A percentile compares a stretch with the other conserved stretches of the same genome.
These are phyloP conservation scores for Syngnathus floridae DNA, from an alignment of 2,113 vertebrate species.

Conservation along the genomic window DNA sequence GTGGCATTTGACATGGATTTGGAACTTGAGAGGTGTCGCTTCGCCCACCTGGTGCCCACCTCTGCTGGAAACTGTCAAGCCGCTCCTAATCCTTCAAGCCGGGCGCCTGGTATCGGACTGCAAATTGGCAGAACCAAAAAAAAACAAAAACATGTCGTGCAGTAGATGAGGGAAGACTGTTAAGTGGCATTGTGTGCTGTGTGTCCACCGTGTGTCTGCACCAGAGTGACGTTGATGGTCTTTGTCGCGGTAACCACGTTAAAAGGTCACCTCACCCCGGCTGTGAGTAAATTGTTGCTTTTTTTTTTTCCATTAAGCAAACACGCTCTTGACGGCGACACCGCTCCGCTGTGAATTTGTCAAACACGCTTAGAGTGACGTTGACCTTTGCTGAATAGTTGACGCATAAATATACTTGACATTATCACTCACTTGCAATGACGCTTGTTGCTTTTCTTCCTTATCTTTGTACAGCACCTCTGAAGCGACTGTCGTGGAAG, in stretches of 20 bases:
- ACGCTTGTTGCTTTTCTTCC: background rate
- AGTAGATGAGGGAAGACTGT: conserved; percentile 12
- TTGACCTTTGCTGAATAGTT: conserved; percentile 40
- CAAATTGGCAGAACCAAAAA: conserved; percentile 8
- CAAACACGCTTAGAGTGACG: conserved; percentile 20
- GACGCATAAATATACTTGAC: conserved; percentile 24
- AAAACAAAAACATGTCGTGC: background rate
- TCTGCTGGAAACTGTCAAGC: conserved; percentile 24
- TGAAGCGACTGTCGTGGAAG: background rate
- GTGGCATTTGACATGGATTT: conserved; percentile 22
- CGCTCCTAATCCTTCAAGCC: conserved; percentile 32
- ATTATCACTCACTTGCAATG: conserved; percentile 7
- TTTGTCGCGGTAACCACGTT: conserved; percentile 30
- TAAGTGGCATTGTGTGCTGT: conserved; percentile 31
- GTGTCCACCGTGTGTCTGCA: background rate
- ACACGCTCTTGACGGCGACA: conserved; percentile 18
- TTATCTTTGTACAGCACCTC: background rate
- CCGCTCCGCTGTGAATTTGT: conserved; percentile 25
- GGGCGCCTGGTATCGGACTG: conserved; percentile 25
- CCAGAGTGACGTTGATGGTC: conserved; percentile 22
- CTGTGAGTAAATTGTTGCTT: conserved; percentile 24
- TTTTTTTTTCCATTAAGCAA: conserved; percentile 18
- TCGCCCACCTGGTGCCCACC: conserved; percentile 28
- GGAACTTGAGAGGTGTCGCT: conserved; percentile 18
- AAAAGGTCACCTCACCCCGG: conserved; percentile 38